Percentiles rank a stretch among this genome's conserved stretches.
These are phyloP conservation scores for Zosterops lateralis DNA, from an alignment of 2,113 vertebrate genomes.

Conservation along the genomic window DNA sequence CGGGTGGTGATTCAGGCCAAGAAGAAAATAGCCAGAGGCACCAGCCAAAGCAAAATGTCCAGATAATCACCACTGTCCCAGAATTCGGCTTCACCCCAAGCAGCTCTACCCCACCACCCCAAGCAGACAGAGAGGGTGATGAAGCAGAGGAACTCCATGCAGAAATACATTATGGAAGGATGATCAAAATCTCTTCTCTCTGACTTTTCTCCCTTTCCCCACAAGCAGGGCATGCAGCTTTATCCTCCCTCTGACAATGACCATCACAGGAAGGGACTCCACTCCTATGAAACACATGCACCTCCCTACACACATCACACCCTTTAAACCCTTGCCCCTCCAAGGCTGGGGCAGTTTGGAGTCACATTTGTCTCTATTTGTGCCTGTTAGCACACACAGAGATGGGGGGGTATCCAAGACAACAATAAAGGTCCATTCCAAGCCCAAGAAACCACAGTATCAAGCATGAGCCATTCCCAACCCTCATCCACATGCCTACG, in stretches of 20 bases:
- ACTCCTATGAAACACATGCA: not conserved
- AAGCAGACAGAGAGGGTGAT: fast-evolving
- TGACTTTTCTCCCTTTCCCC: not conserved
- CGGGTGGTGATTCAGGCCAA: not conserved
- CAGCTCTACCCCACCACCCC: not conserved
- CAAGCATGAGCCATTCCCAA: not conserved
- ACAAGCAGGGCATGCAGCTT: not conserved
- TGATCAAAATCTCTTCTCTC: not conserved
- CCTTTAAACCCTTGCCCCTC: not conserved
- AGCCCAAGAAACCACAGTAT: not conserved
- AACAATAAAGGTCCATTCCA: not conserved
- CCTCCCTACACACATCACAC: fast-evolving
- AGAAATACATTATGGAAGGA: not conserved
- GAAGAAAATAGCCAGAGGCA: not conserved
- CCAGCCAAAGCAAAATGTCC: not conserved
- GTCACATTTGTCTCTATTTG: not conserved
- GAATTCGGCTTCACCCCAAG: fast-evolving
- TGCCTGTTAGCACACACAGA: not conserved
- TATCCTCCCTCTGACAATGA: not conserved
- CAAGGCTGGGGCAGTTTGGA: not conserved
- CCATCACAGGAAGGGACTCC: fast-evolving
- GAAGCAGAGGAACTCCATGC: not conserved
- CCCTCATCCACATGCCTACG: not conserved
- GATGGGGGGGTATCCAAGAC: not conserved
- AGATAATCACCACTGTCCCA: not conserved